Conservation (phyloP, 2,797 vertebrate species). For the Limosa lapponica region DNA sequence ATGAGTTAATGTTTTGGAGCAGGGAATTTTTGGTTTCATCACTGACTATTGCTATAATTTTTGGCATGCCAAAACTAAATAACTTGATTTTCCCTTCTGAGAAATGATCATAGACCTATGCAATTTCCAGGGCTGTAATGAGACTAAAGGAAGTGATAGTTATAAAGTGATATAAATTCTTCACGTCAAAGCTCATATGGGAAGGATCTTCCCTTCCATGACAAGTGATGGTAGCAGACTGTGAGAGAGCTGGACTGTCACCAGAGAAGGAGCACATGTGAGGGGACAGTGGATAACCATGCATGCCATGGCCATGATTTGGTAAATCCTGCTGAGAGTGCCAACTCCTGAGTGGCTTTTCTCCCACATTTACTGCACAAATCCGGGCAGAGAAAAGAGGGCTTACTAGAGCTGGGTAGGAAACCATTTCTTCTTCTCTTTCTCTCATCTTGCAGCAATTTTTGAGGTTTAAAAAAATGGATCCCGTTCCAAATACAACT, state of each 20-base stretch:
- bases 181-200: not conserved
- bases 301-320: not conserved
- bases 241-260: not conserved
- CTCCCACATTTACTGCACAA: not conserved
- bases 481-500: not conserved
- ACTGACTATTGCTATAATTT: not conserved
- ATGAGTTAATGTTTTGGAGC: not conserved
- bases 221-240: not conserved
- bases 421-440: not conserved
- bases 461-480: not conserved
- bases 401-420: not conserved
- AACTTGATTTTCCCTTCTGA: not conserved
- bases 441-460: not conserved
- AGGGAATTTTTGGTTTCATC: not conserved
- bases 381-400: not conserved
- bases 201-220: not conserved
- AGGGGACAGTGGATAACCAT: accelerated
- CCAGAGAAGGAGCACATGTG: accelerated
- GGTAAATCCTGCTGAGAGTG: not conserved
- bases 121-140: not conserved
- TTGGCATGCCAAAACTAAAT: not conserved
- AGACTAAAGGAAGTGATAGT: not conserved
- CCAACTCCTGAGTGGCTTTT: not conserved
- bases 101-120: not conserved
- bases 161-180: not conserved